phyloP scores from a whole-genome alignment of 2,797 vertebrate genomes.

The Xiphorhynchus erythropygius region DNA sequence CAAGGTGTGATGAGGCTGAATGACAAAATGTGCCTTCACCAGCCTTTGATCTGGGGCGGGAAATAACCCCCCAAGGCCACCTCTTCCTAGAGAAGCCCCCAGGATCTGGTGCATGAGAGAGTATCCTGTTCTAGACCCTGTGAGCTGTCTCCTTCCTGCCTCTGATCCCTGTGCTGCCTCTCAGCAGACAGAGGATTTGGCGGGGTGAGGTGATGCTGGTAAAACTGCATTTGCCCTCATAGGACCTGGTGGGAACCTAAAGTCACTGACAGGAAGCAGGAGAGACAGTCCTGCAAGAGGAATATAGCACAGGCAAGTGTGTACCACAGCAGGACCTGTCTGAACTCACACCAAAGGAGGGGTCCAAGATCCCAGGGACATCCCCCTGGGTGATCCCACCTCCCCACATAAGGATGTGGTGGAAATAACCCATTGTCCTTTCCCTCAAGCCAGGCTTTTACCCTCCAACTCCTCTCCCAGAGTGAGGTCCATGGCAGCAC shows the following conservation, averaged over 20 bases:
- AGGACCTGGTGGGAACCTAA: background rate
- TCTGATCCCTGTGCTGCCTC: background rate
- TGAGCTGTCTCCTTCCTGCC: background rate
- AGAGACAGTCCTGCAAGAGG: accelerated
- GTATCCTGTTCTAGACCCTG: background rate
- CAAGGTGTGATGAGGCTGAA: slow-evolving; percentile 6
- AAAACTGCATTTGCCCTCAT: background rate
- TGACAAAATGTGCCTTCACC: background rate
- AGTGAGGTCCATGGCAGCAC: accelerated
- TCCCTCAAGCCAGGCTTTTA: background rate
- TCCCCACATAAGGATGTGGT: accelerated
- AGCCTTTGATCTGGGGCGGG: background rate
- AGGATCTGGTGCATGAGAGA: background rate
- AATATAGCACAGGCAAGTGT: accelerated
- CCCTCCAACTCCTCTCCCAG: accelerated
- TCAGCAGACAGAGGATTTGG: background rate
- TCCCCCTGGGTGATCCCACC: background rate
- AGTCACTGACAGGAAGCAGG: background rate
- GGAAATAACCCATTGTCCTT: background rate
- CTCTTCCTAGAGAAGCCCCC: background rate
- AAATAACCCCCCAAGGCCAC: background rate
- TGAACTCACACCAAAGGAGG: background rate
- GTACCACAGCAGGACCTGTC: accelerated
- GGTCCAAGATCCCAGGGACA: background rate
- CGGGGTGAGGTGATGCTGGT: background rate